A percentile compares a stretch with the other conserved stretches of the same genome.
Evolutionary conservation across 2,888 invertebrate species (phyloP).

Genomic region (Chrysodeixis includens): DNA sequence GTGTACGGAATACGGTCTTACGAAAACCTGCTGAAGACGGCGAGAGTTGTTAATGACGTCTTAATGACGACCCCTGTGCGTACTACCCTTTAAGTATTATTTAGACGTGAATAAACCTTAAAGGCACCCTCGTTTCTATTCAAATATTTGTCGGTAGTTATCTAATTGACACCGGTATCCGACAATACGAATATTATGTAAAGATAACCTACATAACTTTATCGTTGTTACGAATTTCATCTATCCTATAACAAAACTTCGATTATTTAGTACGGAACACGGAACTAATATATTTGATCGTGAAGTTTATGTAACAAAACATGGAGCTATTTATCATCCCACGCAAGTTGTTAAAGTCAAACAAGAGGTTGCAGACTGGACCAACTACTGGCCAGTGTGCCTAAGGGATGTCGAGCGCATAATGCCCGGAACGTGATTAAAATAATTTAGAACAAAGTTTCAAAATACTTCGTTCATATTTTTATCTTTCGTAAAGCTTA

Average conservation of each 20-base stretch:
- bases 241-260: background rate
- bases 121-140: conserved; percentile 45
- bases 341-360: conserved; percentile 27
- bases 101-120: conserved; percentile 44
- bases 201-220: conserved; percentile 1
- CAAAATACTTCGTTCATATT: background rate
- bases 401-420: background rate
- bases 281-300: background rate
- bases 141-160: conserved; percentile 41
- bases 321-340: conserved; percentile 28
- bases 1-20: conserved; percentile 48
- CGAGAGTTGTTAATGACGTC: conserved; percentile 70
- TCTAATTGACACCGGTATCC: conserved; percentile 28
- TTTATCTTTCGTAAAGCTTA: background rate
- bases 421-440: background rate
- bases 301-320: conserved; percentile 20
- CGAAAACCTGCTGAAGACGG: conserved; percentile 67
- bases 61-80: conserved; percentile 65
- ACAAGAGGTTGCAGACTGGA: conserved; percentile 20
- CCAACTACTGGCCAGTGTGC: conserved; percentile 20
- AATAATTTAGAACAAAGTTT: background rate
- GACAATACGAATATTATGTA: conserved; percentile 23
- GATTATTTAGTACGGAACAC: background rate
- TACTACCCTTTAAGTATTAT: conserved; percentile 49
- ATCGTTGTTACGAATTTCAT: conserved; percentile 1